These are phyloP conservation scores for Lepisosteus oculatus DNA, from an alignment of 2,113 vertebrate species.

Conservation along the genomic window DNA sequence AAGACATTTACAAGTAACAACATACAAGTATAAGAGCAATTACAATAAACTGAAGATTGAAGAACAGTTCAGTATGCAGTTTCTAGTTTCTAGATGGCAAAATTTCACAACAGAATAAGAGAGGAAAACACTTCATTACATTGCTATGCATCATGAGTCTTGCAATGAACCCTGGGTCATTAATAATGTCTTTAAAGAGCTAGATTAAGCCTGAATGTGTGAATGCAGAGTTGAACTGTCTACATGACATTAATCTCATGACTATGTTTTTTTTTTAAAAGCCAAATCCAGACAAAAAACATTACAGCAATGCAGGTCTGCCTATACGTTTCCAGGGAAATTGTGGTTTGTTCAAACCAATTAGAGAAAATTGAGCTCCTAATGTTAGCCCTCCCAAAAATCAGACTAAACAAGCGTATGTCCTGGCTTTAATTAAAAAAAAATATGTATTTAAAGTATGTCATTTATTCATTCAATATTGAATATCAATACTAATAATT, in stretches of 20 bases:
- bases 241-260: slow-evolving; percentile 17
- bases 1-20: too few relatives aligned
- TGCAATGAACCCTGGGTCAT: slow-evolving; percentile 11
- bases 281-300: background rate
- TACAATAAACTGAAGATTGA: background rate
- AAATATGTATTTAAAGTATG: too few relatives aligned
- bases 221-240: slow-evolving; percentile 3
- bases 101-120: slow-evolving; percentile 7
- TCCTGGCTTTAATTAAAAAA: too few relatives aligned
- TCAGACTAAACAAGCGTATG: too few relatives aligned
- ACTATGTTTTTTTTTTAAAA: slow-evolving; percentile 6
- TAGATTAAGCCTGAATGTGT: slow-evolving; percentile 7
- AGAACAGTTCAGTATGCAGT: background rate
- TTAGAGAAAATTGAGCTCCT: too few relatives aligned
- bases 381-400: too few relatives aligned
- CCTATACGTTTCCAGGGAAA: too few relatives aligned
- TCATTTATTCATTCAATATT: too few relatives aligned
- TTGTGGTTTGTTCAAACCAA: too few relatives aligned
- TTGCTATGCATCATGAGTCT: slow-evolving; percentile 19
- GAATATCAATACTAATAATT: too few relatives aligned
- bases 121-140: slow-evolving; percentile 20
- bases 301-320: too few relatives aligned
- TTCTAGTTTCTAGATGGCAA: slow-evolving; percentile 13
- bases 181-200: slow-evolving; percentile 23
- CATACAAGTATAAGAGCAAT: too few relatives aligned